Percentiles rank a stretch among this genome's conserved stretches.
Conservation (phyloP, 2,888 invertebrate genomes). For the Acrobasis consociella region DNA sequence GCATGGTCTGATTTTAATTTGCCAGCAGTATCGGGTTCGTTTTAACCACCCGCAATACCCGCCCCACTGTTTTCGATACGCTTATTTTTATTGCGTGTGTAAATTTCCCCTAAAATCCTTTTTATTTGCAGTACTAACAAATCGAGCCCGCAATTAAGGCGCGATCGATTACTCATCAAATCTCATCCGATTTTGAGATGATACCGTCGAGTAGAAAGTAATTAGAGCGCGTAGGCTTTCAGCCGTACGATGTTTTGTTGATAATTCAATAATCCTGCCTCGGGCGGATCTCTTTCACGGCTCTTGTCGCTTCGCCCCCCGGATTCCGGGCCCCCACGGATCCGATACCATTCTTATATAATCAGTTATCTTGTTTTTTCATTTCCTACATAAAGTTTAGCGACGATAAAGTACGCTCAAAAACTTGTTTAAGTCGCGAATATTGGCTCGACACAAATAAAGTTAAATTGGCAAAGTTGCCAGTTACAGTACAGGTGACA, state of each 20-base stretch:
- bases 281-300: slow-evolving; percentile 64
- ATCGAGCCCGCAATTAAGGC: slow-evolving; percentile 52
- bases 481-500: slow-evolving; percentile 61
- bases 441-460: slow-evolving; percentile 74
- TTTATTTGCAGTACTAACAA: slow-evolving; percentile 51
- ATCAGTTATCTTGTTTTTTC: slow-evolving; percentile 70
- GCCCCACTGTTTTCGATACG: slow-evolving; percentile 54
- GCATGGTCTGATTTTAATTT: slow-evolving; percentile 81
- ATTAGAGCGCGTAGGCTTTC: slow-evolving; percentile 69
- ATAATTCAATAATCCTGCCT: slow-evolving; percentile 77
- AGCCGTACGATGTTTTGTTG: slow-evolving; percentile 77
- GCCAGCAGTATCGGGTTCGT: slow-evolving; percentile 63
- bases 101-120: slow-evolving; percentile 43
- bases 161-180: slow-evolving; percentile 65
- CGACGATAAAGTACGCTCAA: slow-evolving; percentile 54
- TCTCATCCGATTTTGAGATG: slow-evolving; percentile 65
- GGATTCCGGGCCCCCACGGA: slow-evolving; percentile 39
- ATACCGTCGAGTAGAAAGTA: slow-evolving; percentile 68
- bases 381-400: slow-evolving; percentile 64
- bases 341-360: slow-evolving; percentile 63
- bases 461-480: slow-evolving; percentile 81
- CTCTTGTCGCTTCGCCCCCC: slow-evolving; percentile 39
- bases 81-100: slow-evolving; percentile 52
- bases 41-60: slow-evolving; percentile 73
- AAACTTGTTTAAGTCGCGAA: slow-evolving; percentile 70